These are phyloP conservation scores for Gila orcuttii DNA, from an alignment of 2,113 vertebrate species.

Conservation along the genomic window DNA sequence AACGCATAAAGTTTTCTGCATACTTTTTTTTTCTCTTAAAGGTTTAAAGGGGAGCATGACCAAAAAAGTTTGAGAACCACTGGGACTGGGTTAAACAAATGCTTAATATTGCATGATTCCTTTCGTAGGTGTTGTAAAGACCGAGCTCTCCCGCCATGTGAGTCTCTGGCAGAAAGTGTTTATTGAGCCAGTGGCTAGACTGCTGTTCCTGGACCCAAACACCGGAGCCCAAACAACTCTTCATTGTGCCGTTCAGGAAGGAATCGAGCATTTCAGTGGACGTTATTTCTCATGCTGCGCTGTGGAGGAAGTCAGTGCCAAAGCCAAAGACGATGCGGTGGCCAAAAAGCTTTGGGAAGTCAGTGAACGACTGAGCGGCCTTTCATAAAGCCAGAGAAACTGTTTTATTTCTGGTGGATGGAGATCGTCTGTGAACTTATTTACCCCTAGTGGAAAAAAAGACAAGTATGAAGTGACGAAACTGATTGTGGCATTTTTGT, in stretches of 20 bases:
- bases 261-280: slow-evolving; percentile 71
- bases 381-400: slow-evolving; percentile 47
- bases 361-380: slow-evolving; percentile 67
- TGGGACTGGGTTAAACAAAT: not conserved
- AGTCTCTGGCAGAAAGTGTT: slow-evolving; percentile 72
- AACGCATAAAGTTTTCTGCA: too few species aligned
- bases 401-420: not conserved
- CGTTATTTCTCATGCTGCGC: slow-evolving; percentile 70
- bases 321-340: slow-evolving; percentile 59
- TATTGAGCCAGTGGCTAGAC: slow-evolving; percentile 65
- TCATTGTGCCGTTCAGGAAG: slow-evolving; percentile 71
- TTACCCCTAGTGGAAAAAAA: not conserved
- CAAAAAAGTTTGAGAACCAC: too few species aligned
- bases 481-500: not conserved
- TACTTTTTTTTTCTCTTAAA: too few species aligned
- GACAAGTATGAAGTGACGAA: not conserved
- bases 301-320: slow-evolving; percentile 53
- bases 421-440: not conserved
- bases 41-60: too few species aligned
- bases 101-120: not conserved
- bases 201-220: slow-evolving; percentile 70
- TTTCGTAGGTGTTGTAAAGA: slow-evolving; percentile 67
- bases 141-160: slow-evolving; percentile 69
- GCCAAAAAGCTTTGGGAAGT: slow-evolving; percentile 71
- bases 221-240: slow-evolving; percentile 74